These are phyloP conservation scores for Psittacula derbiana DNA, from an alignment of 2,797 vertebrate genomes.

Conservation along the genomic window DNA sequence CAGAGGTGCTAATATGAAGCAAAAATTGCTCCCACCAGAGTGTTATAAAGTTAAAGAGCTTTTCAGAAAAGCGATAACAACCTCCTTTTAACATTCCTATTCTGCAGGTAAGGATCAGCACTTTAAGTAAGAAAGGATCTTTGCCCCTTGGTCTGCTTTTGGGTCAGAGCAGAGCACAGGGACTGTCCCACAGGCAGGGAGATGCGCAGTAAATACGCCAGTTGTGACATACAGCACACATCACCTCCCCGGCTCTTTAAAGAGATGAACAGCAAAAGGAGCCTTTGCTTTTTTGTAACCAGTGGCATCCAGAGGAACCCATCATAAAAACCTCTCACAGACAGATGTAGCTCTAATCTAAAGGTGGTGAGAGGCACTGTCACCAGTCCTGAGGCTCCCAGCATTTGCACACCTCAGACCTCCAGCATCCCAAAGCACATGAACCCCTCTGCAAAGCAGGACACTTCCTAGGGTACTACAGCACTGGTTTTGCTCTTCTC, in stretches of 20 bases:
- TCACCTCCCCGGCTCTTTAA: neutral
- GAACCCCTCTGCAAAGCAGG: neutral
- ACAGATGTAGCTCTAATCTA: neutral
- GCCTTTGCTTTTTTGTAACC: neutral
- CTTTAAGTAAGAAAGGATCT: neutral
- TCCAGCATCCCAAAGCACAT: neutral
- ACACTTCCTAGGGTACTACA: neutral
- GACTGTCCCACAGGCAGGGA: neutral
- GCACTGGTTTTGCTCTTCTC: neutral
- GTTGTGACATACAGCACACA: neutral
- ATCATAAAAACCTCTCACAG: neutral
- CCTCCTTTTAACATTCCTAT: neutral
- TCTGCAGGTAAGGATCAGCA: neutral
- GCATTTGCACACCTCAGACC: neutral
- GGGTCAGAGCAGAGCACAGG: neutral
- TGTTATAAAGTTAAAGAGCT: neutral
- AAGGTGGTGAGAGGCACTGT: neutral
- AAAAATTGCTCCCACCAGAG: neutral
- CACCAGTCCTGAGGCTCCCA: neutral
- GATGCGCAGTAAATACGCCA: neutral
- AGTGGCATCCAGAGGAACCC: neutral
- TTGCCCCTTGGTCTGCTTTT: neutral
- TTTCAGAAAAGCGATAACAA: neutral
- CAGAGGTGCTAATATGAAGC: conserved; percentile 1
- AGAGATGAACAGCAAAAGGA: neutral